Evolutionary conservation across 2,797 vertebrate genomes (phyloP), one percentile per base, ranked within the genome.

Genomic region (Sylvilagus floridanus): DNA sequence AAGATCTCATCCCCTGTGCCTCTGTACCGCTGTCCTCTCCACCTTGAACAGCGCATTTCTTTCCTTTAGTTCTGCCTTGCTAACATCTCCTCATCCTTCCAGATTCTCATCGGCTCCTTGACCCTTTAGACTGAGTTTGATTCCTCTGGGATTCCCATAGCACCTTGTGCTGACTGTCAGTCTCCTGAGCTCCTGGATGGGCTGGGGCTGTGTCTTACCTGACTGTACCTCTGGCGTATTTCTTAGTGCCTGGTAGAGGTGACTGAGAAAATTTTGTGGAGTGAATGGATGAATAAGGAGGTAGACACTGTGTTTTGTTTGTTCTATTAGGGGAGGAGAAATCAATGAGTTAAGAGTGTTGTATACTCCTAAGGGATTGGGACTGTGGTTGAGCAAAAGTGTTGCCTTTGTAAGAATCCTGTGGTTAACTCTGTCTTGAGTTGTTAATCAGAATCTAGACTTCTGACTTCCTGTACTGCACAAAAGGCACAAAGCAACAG

Each of bases 381-480:
- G 69, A 57, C 22, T 47, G 5, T 60, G 28, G 26, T 50, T 92
- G 66, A 62, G 11, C 84, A 65, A 24, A 73, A 88, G 28, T 28
- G 24, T 19, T 88, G 5, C 30, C 35, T 75, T 62, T 60, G 50
- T 73, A 60, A 68, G 52, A 86, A 91, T 37, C 62, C 30, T 19
- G 28, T 69, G 8, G 5, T 62, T 81, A 54, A 37, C 26, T 76
- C 26, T 76, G 12, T 85, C 82, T 62, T 4, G 30, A 6, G 1
- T n/a, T 87, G 50, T 68, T 89, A 30, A 84, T 68, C 37, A 94
- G 93, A 75, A 82, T 65, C 11, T 63, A 69, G 73, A 22, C 21
- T 84, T 81, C 35, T 72, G 65, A 92, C 11, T 88, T 90, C 35
- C 35, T 22, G 5, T 62, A 2, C 37, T 30, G 63, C n/a, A 42